phyloP scores from a whole-genome alignment of 2,797 vertebrate species.

The Anguilla obscura region DNA sequence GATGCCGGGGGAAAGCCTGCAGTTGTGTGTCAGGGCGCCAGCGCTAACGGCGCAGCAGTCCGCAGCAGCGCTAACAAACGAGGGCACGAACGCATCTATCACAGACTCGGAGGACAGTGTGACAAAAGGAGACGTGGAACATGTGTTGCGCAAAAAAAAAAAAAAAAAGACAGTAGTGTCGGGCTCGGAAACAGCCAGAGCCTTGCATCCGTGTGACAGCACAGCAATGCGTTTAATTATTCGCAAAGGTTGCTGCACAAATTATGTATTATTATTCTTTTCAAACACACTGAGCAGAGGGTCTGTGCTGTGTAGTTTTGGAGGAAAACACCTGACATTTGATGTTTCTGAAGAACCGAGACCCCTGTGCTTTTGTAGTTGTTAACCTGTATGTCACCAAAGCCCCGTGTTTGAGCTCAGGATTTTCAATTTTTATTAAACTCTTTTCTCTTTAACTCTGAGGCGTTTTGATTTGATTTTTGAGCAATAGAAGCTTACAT shows the following conservation, averaged over 20 bases:
- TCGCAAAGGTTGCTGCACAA: slow-evolving; percentile 42
- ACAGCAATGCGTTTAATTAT: slow-evolving; percentile 45
- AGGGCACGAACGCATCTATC: slow-evolving; percentile 48
- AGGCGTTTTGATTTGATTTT: slow-evolving; percentile 3
- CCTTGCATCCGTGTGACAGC: slow-evolving; percentile 33
- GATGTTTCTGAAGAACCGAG: slow-evolving; percentile 47
- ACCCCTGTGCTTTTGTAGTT: slow-evolving; percentile 45
- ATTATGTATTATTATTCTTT: slow-evolving; percentile 23
- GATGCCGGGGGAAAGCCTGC: neutral
- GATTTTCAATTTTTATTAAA: slow-evolving; percentile 19
- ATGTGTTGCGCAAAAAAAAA: neutral
- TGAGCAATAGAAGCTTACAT: slow-evolving; percentile 39
- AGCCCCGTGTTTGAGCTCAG: slow-evolving; percentile 44
- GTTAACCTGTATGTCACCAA: slow-evolving; percentile 42
- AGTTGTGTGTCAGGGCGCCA: neutral
- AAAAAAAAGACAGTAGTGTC: neutral
- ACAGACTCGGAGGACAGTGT: slow-evolving; percentile 59
- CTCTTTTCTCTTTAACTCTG: neutral
- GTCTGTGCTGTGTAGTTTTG: neutral
- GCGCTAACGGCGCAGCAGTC: neutral
- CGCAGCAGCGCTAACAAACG: slow-evolving; percentile 56
- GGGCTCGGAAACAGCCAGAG: neutral
- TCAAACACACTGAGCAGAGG: neutral
- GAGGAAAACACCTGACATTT: neutral
- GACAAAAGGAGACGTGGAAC: slow-evolving; percentile 62